Evolutionary conservation across 1,140 invertebrate species (phyloP), one percentile per base, ranked within the genome.

Genomic region (Lanistes nyassanus): DNA sequence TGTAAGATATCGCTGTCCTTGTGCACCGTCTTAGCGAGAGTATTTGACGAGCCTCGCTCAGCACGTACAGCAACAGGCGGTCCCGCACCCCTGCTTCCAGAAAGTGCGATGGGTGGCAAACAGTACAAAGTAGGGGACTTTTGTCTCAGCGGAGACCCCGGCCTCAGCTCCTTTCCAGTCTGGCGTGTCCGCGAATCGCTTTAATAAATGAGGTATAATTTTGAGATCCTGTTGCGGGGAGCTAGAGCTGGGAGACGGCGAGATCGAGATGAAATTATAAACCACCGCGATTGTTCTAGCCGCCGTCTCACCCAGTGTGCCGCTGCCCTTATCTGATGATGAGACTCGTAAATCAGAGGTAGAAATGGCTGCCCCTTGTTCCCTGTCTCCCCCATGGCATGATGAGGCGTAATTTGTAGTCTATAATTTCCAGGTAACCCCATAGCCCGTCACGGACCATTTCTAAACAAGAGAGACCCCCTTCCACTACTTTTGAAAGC

Each of bases 351-450:
- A 70, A 70, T 70, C 68, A 70, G 13, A n/a, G 29, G 31, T 53
- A 29, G 21, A 70, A 47, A n/a, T 51, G 26, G 23, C 36, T 39
- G 68, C 9, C 42, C 42, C 42, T 47, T 6, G n/a, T n/a, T 47
- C 19, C 42, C 68, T 29, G 9, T 29, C 23, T 47, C 68, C 51
- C 26, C 26, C 37, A 53, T 36, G 31, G 21, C 29, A 16, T 53
- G 68, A 53, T 70, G 68, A 70, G 68, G 36, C 51, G 68, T 70
- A 70, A 70, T 70, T 70, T 70, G 68, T 70, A 70, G 68, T 34
- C 68, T 70, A 70, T 70, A 70, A 70, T 70, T 70, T 70, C 68
- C n/a, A 53, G 29, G 68, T 70, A 70, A 70, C 55, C 29, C 36
- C 34, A 70, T 47, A 51, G 47, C 47, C n/a, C n/a, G 21, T 34